Evolutionary conservation across 1,140 invertebrate genomes (phyloP).

Genomic region (Harpegnathos saltator): DNA sequence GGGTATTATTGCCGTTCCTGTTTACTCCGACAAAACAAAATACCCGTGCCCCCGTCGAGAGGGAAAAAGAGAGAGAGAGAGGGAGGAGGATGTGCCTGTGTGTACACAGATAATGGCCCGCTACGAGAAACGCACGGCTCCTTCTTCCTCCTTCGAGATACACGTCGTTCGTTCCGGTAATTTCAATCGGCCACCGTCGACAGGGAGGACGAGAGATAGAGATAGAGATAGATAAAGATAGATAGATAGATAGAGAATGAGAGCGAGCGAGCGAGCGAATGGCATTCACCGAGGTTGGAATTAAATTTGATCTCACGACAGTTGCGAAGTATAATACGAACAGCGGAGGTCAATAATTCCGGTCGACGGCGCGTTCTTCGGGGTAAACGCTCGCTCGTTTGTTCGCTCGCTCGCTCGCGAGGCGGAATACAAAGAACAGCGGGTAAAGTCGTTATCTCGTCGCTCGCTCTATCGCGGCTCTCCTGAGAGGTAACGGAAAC

Average conservation of each 20-base stretch:
- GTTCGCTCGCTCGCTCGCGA: not conserved
- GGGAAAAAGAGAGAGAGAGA: too few species aligned
- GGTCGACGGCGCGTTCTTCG: constrained; percentile 29
- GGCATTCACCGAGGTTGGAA: constrained; percentile 53
- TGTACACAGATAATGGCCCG: constrained; percentile 47
- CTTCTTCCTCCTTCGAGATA: constrained; percentile 50
- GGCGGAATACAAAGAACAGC: not conserved
- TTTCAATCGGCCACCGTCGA: constrained; percentile 54
- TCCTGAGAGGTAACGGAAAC: not conserved
- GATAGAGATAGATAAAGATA: not conserved
- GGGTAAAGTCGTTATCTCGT: not conserved
- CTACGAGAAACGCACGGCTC: not conserved
- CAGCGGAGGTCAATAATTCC: constrained; percentile 41
- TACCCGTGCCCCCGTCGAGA: not conserved
- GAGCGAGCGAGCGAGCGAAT: not conserved
- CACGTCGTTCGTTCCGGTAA: constrained; percentile 59
- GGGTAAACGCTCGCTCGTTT: not conserved
- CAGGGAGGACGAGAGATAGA: not conserved
- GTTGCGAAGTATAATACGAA: constrained; percentile 43
- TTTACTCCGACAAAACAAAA: constrained; percentile 70
- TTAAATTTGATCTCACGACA: constrained; percentile 63
- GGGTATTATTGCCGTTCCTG: constrained; percentile 74
- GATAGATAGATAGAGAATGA: not conserved
- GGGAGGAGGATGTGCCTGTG: too few species aligned
- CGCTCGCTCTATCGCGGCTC: not conserved